Percentiles rank a stretch among this genome's conserved stretches.
These are phyloP conservation scores for Cassiopea xamachana DNA, from an alignment of 30 jellyfish, hydroid and myxozoan genomes.

Conservation along the genomic window DNA sequence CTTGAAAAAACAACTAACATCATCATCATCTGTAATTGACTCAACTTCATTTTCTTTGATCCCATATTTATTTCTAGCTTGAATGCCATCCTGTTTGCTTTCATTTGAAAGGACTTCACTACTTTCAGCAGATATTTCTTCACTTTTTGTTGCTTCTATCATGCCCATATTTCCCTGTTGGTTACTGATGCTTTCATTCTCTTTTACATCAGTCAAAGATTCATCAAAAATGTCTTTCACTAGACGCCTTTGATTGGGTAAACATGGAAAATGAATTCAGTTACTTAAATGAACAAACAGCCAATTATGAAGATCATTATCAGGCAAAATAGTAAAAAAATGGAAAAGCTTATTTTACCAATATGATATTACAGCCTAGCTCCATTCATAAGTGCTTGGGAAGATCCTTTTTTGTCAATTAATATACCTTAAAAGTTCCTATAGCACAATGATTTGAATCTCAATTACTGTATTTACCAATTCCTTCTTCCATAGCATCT, in stretches of 20 bases:
- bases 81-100: neutral
- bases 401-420: too few relatives aligned
- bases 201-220: neutral
- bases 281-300: too few relatives aligned
- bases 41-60: conserved; percentile 48
- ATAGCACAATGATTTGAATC: too few relatives aligned
- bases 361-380: too few relatives aligned
- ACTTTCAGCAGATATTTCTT: neutral
- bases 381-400: too few relatives aligned
- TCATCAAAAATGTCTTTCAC: neutral
- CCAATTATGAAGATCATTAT: too few relatives aligned
- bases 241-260: neutral
- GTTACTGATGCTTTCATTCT: neutral
- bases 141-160: neutral
- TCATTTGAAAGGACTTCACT: neutral
- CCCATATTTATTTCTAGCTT: conserved; percentile 40
- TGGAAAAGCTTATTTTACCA: too few relatives aligned
- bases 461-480: too few relatives aligned
- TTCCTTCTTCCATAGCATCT: too few relatives aligned
- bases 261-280: neutral
- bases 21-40: conserved; percentile 17
- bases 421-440: too few relatives aligned
- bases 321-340: too few relatives aligned
- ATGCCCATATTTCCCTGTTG: neutral
- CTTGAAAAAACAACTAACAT: neutral